Evolutionary conservation across 2,113 vertebrate genomes (phyloP).

Genomic region (Uropsilus gracilis): DNA sequence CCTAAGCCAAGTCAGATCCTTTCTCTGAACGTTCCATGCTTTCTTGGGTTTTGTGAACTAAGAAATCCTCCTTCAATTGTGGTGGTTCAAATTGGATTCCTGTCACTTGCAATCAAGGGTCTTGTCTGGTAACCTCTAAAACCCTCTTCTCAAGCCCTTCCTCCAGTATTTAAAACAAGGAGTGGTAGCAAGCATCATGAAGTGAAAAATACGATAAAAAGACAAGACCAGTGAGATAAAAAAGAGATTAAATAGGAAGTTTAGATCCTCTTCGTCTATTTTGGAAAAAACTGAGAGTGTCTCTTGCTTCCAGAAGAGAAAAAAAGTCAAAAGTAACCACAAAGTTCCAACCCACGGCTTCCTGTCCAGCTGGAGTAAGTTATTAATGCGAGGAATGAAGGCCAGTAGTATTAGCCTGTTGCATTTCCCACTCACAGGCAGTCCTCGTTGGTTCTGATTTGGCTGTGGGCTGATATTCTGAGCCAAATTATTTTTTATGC

Average conservation of each 20-base stretch:
- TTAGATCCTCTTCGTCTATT: constrained; percentile 11
- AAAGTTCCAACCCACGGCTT: constrained; percentile 37
- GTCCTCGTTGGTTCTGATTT: constrained; percentile 1
- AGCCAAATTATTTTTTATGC: constrained; percentile 19
- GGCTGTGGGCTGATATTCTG: background rate
- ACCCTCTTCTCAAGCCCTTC: background rate
- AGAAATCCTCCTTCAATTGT: background rate
- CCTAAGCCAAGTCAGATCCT: background rate
- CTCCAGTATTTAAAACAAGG: background rate
- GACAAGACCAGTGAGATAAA: background rate
- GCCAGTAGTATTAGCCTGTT: background rate
- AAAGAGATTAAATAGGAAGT: background rate
- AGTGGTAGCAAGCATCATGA: background rate
- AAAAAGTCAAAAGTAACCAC: constrained; percentile 19
- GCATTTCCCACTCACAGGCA: background rate
- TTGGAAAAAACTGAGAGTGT: constrained; percentile 38
- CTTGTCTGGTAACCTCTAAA: background rate
- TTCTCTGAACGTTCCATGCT: background rate
- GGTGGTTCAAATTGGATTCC: background rate
- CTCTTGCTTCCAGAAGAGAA: constrained; percentile 32
- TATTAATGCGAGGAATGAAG: background rate
- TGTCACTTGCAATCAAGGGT: background rate
- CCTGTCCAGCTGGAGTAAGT: constrained; percentile 63
- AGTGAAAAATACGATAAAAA: background rate
- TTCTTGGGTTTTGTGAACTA: background rate